Base-by-base conservation (phyloP, 2,113 vertebrate genomes). In the Serilophus lunatus region DNA sequence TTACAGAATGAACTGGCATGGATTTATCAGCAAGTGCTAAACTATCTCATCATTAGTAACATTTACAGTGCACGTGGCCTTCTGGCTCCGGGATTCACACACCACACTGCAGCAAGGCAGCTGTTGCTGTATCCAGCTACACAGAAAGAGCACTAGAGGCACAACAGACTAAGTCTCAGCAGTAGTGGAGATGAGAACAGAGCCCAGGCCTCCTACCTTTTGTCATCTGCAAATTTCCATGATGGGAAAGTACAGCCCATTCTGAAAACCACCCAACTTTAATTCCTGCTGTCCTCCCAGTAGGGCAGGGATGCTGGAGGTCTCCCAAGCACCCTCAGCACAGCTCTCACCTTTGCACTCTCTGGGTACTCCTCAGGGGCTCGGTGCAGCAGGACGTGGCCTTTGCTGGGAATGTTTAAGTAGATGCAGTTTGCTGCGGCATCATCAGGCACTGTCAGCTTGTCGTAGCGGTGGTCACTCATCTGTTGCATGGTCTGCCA, bases 391-490 rank as follows among this genome's bases (percentile, higher is more conserved):
- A 99, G 98, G 64, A 99, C 98, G 0, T 99, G 99, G 25, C 99
- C 99, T 93, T 99, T 99, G 79, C 97, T 94, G 13, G 99, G 98
- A 35, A 99, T 97, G 96, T 99, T 99, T 91, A 99, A 97, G 95
- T 99, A 99, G 83, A 99, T 18, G 92, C 99, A 99, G 98, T 99
- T 99, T 28, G 99, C 99, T 0, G 99, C 99, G 0, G 93, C 33
- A 36, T 99, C 99, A 4, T 99, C 99, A 1, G 99, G 99, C 93
- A 99, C 98, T 0, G 99, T 99, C 97, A 99, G 98, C 82, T 99
- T 99, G 98, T 99, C 99, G 0, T 99, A 99, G 94, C 98, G 99
- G 91, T 99, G 99, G 97, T 99, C 99, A 2, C 99, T 99, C 99
- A 99, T 99, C 95, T 99, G 99, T 38, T 99, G 99, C 99, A 99